A percentile compares a stretch with the other conserved stretches of the same genome.
phyloP scores from a whole-genome alignment of 1,140 invertebrate genomes.

The Sarcophaga peregrina region DNA sequence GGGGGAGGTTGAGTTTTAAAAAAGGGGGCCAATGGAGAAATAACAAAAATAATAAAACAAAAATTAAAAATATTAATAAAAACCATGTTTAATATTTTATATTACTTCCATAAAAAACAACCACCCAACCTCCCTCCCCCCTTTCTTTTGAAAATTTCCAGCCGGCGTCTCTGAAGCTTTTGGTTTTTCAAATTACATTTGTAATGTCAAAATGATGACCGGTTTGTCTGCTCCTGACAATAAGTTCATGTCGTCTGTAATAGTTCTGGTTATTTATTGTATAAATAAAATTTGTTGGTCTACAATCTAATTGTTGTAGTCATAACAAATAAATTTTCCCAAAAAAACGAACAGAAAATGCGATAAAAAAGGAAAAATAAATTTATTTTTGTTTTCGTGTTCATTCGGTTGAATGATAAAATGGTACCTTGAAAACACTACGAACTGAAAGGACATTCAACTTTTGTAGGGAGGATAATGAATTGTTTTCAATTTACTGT shows the following conservation, averaged over 20 bases:
- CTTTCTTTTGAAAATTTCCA: too few species aligned
- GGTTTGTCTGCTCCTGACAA: constrained; percentile 1
- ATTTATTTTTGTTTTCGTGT: background rate
- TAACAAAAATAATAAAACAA: too few species aligned
- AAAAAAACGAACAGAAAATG: background rate
- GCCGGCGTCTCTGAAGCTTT: background rate
- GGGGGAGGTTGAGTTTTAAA: too few species aligned
- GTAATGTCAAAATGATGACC: constrained; percentile 6
- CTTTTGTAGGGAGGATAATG: background rate
- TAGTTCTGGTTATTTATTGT: constrained; percentile 10
- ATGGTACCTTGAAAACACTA: background rate
- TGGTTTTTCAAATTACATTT: background rate
- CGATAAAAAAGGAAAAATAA: background rate
- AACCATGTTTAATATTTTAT: too few species aligned
- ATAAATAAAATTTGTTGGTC: background rate
- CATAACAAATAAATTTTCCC: too few species aligned
- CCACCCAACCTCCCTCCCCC: too few species aligned
- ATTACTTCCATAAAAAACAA: too few species aligned
- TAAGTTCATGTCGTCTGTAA: background rate
- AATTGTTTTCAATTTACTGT: constrained; percentile 3
- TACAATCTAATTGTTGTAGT: background rate
- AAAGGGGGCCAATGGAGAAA: too few species aligned
- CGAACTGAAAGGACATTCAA: background rate
- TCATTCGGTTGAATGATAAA: background rate
- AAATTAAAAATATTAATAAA: too few species aligned